Percentiles rank a stretch among this genome's conserved stretches.
phyloP scores from a whole-genome alignment of 2,113 vertebrate genomes.

The Tinamus guttatus region DNA sequence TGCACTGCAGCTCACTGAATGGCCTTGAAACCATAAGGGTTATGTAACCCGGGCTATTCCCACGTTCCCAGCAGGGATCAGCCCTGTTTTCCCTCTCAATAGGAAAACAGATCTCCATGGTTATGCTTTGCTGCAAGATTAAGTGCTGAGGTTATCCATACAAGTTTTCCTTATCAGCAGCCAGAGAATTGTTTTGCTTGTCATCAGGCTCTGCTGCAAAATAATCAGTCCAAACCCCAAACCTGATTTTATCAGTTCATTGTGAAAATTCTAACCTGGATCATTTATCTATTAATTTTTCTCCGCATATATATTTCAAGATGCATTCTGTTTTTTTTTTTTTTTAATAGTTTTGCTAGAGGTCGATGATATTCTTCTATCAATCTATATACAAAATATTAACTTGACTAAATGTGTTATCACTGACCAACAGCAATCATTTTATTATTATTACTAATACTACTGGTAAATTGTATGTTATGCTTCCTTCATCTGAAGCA shows the following conservation, averaged over 20 bases:
- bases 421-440: not conserved
- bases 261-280: not conserved
- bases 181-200: not conserved
- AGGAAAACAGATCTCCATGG: not conserved
- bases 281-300: not conserved
- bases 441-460: not conserved
- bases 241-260: not conserved
- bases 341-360: not conserved
- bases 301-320: not conserved
- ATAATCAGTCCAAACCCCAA: not conserved
- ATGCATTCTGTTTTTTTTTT: not conserved
- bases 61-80: not conserved
- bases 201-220: not conserved
- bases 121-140: not conserved
- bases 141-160: not conserved
- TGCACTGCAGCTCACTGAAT: not conserved
- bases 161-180: not conserved
- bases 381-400: not conserved
- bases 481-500: not conserved
- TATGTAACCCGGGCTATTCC: not conserved
- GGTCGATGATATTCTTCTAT: not conserved
- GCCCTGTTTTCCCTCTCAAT: not conserved
- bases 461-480: not conserved
- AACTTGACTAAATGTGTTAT: not conserved
- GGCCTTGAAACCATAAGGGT: not conserved